phyloP scores from a whole-genome alignment of 1,140 invertebrate genomes.

The Plutomurus gul region DNA sequence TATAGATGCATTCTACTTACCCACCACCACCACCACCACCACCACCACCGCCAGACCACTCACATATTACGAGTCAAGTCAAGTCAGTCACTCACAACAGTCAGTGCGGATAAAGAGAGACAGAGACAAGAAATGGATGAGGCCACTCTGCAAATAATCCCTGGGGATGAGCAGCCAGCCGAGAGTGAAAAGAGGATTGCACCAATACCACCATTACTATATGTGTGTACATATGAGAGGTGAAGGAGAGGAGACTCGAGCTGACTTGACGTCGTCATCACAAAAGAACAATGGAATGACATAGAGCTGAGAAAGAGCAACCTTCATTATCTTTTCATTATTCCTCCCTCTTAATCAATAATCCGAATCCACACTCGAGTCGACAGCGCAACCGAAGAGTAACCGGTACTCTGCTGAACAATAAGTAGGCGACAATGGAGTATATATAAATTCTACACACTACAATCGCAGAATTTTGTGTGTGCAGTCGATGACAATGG shows the following conservation, averaged over 20 bases:
- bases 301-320: slow-evolving; percentile 35
- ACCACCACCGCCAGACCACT: too few relatives aligned
- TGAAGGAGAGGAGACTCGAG: neutral
- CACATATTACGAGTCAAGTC: neutral
- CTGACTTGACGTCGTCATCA: neutral
- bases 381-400: neutral
- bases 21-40: too few relatives aligned
- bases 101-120: neutral
- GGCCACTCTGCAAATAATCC: slow-evolving; percentile 36
- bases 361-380: slow-evolving; percentile 31
- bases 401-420: neutral
- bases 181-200: slow-evolving; percentile 38
- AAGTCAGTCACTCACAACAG: neutral
- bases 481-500: neutral
- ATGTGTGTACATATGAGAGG: too few relatives aligned
- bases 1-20: too few relatives aligned
- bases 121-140: neutral
- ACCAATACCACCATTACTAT: neutral
- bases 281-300: slow-evolving; percentile 31
- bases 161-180: slow-evolving; percentile 36
- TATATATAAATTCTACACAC: too few relatives aligned
- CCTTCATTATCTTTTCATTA: slow-evolving; percentile 53
- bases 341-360: slow-evolving; percentile 52
- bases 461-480: neutral
- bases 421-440: neutral